phyloP scores from a whole-genome alignment of 2,888 invertebrate genomes.

The Mimas tiliae region DNA sequence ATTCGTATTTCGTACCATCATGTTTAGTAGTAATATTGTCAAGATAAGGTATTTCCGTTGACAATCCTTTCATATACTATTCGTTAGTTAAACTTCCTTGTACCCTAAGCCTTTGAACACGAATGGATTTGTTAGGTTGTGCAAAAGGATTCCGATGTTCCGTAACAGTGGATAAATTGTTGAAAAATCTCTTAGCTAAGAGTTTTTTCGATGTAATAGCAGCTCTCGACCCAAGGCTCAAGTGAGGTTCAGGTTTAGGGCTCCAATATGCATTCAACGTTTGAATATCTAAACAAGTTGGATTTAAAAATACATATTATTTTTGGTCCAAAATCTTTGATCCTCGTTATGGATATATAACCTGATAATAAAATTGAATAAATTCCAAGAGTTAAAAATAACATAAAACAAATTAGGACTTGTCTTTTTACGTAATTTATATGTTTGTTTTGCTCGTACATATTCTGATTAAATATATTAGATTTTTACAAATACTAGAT shows the following conservation, averaged over 20 bases:
- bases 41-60: not conserved
- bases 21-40: not conserved
- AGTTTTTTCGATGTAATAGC: conserved; percentile 57
- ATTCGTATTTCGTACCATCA: not conserved
- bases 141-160: conserved; percentile 51
- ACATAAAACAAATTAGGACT: too few species aligned
- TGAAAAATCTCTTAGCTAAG: conserved; percentile 44
- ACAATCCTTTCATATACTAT: conserved; percentile 39
- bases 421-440: too few species aligned
- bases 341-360: not conserved
- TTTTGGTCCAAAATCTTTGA: not conserved
- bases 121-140: conserved; percentile 51
- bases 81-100: conserved; percentile 34
- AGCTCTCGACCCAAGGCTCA: conserved; percentile 50
- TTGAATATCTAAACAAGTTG: not conserved
- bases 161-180: conserved; percentile 54
- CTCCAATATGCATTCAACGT: not conserved
- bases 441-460: too few species aligned
- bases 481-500: too few species aligned
- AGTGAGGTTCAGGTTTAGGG: conserved; percentile 38
- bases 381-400: too few species aligned
- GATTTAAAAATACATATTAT: not conserved
- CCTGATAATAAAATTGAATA: not conserved
- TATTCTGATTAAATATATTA: too few species aligned
- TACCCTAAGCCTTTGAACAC: conserved; percentile 47